Base-by-base conservation (phyloP, 2,797 vertebrate genomes). In the Crocodylus rhombifer region DNA sequence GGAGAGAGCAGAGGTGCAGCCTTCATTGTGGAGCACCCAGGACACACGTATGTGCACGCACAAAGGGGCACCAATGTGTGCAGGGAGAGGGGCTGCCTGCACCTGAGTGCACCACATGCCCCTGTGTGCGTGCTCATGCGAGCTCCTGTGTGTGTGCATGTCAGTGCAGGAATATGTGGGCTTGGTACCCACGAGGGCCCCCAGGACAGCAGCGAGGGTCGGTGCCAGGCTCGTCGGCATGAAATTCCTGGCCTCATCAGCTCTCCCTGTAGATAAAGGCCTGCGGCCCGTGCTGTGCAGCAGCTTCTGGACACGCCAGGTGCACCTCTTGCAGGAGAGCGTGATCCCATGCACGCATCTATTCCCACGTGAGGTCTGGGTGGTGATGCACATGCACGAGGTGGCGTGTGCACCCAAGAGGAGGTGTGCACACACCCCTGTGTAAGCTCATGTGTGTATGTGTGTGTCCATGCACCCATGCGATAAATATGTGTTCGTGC, bases 351-450 rank as follows among this genome's bases (percentile, higher is more conserved):
- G 30, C 9, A 18, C 17, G 4, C 14, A 30, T 9, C 16, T 30
- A 67, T 28, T 18, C 30, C 17, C 65, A 12, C 6, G 5, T 17
- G 17, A 33, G 18, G 65, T 16, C 14, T n/a, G 65, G 4, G 5
- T 12, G 65, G 20, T 20, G n/a, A 18, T 33, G 30, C 65, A 12
- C 3, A 5, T 21, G 17, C 18, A 33, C n/a, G 9, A 30, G n/a
- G 20, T n/a, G 3, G n/a, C 3, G 15, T 11, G 3, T 5, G 7
- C 3, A 8, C 18, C 14, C n/a, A 4, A 7, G 15, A 9, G n/a
- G n/a, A 30, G n/a, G 17, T 4, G 9, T 5, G 64, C n/a, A 18
- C 26, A 17, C 16, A 4, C 14, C 30, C n/a, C 15, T 20, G n/a
- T 33, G 64, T 18, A 25, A 42, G 36, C 36, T 6, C 36, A 42